These are phyloP conservation scores for Anoplopoma fimbria DNA, from an alignment of 2,113 vertebrate species.

Conservation along the genomic window DNA sequence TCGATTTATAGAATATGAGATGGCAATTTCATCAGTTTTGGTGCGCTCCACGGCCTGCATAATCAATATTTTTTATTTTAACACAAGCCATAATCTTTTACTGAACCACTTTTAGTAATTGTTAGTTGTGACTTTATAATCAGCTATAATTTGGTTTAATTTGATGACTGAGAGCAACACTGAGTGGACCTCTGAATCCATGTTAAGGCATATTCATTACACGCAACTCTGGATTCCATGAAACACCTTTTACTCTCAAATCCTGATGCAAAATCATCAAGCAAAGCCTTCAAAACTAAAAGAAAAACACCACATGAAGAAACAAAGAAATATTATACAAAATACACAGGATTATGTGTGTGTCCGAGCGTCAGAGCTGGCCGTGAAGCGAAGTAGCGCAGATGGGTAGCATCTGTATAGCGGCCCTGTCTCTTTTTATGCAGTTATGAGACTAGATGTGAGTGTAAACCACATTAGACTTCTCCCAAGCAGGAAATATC, in stretches of 20 bases:
- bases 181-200: neutral
- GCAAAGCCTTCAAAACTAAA: neutral
- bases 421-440: slow-evolving; percentile 61
- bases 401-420: slow-evolving; percentile 77
- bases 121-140: neutral
- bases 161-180: neutral
- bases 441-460: slow-evolving; percentile 73
- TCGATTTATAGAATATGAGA: no score
- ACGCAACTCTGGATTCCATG: neutral
- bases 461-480: slow-evolving; percentile 79
- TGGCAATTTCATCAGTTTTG: no score
- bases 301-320: neutral
- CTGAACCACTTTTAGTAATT: neutral
- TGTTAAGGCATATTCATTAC: neutral
- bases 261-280: slow-evolving; percentile 6
- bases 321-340: slow-evolving; percentile 21
- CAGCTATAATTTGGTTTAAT: neutral
- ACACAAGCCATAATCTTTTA: no score
- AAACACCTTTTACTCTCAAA: neutral
- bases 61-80: no score
- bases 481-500: slow-evolving; percentile 72
- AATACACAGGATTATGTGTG: slow-evolving; percentile 11
- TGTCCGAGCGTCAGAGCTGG: slow-evolving; percentile 22
- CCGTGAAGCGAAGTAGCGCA: slow-evolving; percentile 52
- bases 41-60: no score